Evolutionary conservation across 2,888 invertebrate genomes (phyloP), one percentile per base, ranked within the genome.

Genomic region (Dryomyza anilis): DNA sequence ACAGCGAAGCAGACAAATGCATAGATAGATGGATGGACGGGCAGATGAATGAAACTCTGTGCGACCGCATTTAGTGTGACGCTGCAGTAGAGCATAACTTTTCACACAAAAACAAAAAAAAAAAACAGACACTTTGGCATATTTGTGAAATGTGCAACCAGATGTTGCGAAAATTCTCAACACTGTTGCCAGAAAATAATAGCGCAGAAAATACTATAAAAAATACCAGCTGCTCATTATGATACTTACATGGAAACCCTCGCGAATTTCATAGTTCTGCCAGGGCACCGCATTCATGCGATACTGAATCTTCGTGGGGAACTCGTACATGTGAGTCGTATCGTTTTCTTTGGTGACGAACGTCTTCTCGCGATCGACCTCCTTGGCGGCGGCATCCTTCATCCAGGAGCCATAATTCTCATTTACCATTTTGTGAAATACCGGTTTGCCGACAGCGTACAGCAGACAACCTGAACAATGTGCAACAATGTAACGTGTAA

Each of bases 381-480:
- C 78, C 55, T 73, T 72, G 21, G 77, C 76, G 4, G 77, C 65
- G 81, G 87, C 78, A 79, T 97, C 97, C 70, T 90, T 86, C 84
- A 96, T 88, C 95, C 96, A 95, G 30, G 92, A 89, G 1, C 96
- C 96, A 76, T 90, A 92, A 19, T 86, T 84, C 74, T 90, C 89
- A 66, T 92, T 91, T 68, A 92, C 91, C 70, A 87, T 89, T 33
- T 93, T 89, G 78, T 94, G 91, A 79, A 92, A 95, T 0, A 97
- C 93, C 0, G 97, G 96, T 76, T 96, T 97, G 0, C 97, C 97
- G 55, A 98, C 93, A 0, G 93, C 94, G 77, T 94, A 94, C 14
- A 97, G 86, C 67, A 92, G 89, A 77, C 96, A 96, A 81, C 93
- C 96, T 94, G 83, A 21, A 62, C 52, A 27, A 33, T 33, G 33